Conservation (phyloP, 1,140 invertebrate genomes). For the Alviniconcha marisindica region DNA sequence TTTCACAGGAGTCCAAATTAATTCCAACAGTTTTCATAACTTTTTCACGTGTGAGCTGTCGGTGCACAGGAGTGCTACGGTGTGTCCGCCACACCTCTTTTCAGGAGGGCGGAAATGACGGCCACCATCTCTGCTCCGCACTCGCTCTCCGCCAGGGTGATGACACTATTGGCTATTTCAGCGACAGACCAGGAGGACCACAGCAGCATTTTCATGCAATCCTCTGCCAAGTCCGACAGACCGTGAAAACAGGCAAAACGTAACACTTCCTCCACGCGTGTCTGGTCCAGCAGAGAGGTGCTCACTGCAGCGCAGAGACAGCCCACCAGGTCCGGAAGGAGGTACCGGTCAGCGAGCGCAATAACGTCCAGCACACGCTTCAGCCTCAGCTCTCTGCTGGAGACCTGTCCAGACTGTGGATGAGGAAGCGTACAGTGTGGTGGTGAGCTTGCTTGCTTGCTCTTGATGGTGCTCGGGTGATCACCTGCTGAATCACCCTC, state of each 20-base stretch:
- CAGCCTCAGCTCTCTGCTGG: not conserved
- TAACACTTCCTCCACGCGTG: conserved; percentile 3
- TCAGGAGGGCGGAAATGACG: not conserved
- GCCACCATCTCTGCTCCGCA: not conserved
- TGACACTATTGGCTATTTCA: not conserved
- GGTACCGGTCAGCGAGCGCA: conserved; percentile 39
- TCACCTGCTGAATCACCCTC: not conserved
- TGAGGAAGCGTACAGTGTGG: no score
- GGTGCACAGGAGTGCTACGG: no score
- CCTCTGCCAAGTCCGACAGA: conserved; percentile 20
- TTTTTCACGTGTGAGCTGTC: no score
- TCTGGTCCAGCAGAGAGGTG: not conserved
- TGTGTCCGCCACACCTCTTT: not conserved
- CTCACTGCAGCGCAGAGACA: conserved; percentile 34
- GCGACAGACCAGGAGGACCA: not conserved
- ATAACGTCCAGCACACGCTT: conserved; percentile 25
- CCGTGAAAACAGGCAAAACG: conserved; percentile 36
- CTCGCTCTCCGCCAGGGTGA: conserved; percentile 18
- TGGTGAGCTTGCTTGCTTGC: no score
- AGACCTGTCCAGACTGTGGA: not conserved
- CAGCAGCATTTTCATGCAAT: conserved; percentile 25
- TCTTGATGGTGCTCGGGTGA: not conserved
- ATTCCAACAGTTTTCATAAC: no score
- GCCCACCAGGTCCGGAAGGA: conserved; percentile 33
- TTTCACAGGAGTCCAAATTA: no score